These are phyloP conservation scores for Crocuta crocuta DNA, from an alignment of 2,113 vertebrate genomes.

Conservation along the genomic window DNA sequence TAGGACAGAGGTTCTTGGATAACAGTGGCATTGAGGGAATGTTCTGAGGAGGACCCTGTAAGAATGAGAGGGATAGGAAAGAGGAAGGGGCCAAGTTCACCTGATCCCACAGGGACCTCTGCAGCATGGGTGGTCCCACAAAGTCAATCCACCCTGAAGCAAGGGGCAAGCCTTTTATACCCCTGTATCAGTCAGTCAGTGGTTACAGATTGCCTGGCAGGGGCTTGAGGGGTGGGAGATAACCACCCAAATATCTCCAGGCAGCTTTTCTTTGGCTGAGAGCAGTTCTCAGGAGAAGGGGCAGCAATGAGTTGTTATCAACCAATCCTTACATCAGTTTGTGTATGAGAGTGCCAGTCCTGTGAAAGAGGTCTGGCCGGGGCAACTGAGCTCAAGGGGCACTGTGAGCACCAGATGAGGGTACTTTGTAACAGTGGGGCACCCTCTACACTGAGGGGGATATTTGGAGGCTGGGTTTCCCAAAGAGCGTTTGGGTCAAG, in stretches of 20 bases:
- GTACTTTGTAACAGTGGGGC: neutral
- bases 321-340: neutral
- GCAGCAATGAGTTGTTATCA: neutral
- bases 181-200: neutral
- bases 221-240: neutral
- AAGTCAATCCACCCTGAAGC: neutral
- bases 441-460: neutral
- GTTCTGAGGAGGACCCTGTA: neutral
- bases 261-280: neutral
- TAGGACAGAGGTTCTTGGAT: neutral
- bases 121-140: neutral
- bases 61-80: neutral
- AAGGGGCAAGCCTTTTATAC: neutral
- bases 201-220: neutral
- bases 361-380: neutral
- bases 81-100: neutral
- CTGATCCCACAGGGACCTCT: neutral
- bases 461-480: neutral
- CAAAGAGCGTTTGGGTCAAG: neutral
- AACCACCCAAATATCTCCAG: neutral
- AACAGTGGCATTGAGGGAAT: neutral
- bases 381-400: neutral
- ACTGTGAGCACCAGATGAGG: neutral
- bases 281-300: neutral
- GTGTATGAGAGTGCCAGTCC: neutral